These are phyloP conservation scores for Piaya cayana DNA, from an alignment of 2,113 vertebrate species.

Conservation along the genomic window DNA sequence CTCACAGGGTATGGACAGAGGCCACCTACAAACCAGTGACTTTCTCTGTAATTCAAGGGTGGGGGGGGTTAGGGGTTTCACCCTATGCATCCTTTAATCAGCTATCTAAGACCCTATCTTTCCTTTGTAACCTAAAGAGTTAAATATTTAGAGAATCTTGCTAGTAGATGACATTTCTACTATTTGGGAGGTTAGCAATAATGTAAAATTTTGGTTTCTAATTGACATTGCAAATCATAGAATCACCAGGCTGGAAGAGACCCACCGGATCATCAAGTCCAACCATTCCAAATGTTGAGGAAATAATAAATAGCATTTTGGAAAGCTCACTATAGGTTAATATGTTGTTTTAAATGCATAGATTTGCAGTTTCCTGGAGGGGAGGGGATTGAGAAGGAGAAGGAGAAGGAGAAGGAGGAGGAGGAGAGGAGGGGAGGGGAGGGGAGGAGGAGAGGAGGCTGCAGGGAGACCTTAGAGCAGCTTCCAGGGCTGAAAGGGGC, in stretches of 20 bases:
- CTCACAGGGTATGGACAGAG: neutral
- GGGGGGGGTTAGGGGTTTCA: no score
- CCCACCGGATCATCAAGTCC: no score
- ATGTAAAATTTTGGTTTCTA: neutral
- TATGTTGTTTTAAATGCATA: neutral
- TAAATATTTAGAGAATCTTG: neutral
- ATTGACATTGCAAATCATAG: neutral
- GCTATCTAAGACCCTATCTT: accelerated
- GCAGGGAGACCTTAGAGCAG: no score
- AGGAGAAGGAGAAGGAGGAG: no score
- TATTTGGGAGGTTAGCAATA: neutral
- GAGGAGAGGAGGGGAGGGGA: no score
- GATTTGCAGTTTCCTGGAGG: neutral
- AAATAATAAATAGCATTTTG: neutral
- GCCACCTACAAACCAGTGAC: accelerated
- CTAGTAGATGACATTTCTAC: neutral
- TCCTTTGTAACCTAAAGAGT: neutral
- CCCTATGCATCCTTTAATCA: no score
- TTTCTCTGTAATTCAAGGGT: no score
- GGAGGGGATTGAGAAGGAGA: no score
- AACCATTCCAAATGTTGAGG: neutral
- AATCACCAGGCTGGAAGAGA: no score
- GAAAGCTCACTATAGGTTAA: neutral
- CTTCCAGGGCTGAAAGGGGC: no score
- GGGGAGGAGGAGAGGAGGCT: no score